Evolutionary conservation across 2,888 invertebrate species (phyloP).

Genomic region (Vannuccia rotundouncinata): DNA sequence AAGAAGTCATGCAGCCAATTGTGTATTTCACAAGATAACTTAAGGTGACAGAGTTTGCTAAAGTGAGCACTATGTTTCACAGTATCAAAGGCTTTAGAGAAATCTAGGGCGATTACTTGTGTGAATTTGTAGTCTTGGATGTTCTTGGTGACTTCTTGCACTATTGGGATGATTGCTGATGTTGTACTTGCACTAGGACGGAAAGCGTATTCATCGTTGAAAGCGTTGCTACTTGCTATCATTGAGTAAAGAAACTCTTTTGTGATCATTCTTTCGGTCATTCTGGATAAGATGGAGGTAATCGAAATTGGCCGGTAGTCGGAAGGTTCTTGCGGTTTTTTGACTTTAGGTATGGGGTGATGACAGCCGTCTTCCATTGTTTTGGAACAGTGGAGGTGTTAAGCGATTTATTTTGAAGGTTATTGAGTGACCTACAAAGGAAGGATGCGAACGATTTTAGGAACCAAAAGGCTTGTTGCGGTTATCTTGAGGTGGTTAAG

Average conservation of each 20-base stretch:
- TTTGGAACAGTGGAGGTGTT: neutral
- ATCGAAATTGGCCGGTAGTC: slow-evolving; percentile 10
- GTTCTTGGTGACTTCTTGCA: slow-evolving; percentile 7
- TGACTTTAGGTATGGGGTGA: too few species aligned
- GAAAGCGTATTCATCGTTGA: slow-evolving; percentile 17
- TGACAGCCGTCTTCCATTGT: slow-evolving; percentile 10
- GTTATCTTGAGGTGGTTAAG: slow-evolving; percentile 1
- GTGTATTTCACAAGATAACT: neutral
- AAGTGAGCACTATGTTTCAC: neutral
- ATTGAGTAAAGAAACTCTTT: neutral
- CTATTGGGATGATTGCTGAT: neutral
- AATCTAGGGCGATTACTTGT: neutral
- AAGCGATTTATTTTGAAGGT: slow-evolving; percentile 2
- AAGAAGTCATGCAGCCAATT: neutral
- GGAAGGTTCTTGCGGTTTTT: slow-evolving; percentile 1
- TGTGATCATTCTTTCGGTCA: neutral
- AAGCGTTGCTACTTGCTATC: slow-evolving; percentile 9
- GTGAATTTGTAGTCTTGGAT: slow-evolving; percentile 11
- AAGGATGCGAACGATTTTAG: slow-evolving; percentile 23
- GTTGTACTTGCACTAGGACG: slow-evolving; percentile 9
- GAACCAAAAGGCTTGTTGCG: slow-evolving; percentile 8
- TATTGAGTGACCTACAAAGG: slow-evolving; percentile 20
- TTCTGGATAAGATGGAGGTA: slow-evolving; percentile 14
- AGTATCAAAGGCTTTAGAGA: neutral
- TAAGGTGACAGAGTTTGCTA: slow-evolving; percentile 12